Evolutionary conservation across 2,797 vertebrate species (phyloP).

Genomic region (Coracias cyanogaster): DNA sequence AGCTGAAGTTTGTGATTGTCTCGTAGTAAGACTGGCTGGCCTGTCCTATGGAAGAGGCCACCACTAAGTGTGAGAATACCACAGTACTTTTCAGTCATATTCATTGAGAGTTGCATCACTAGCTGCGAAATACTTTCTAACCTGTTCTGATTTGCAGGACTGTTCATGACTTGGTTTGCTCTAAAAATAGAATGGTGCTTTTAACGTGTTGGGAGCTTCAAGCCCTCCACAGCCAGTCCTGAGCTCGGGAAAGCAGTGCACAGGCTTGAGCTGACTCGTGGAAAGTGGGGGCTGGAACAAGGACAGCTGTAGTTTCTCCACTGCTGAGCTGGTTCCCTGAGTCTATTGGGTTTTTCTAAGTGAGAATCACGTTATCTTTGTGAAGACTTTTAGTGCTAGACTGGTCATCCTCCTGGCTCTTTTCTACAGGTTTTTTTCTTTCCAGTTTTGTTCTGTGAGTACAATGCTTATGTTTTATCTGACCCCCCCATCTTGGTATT

Average conservation of each 20-base stretch:
- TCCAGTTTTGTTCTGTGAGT: background rate
- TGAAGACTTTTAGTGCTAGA: background rate
- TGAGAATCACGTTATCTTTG: background rate
- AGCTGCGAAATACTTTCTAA: background rate
- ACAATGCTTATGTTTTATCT: background rate
- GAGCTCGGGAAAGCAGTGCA: background rate
- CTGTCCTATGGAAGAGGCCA: background rate
- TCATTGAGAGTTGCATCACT: background rate
- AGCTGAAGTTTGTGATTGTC: background rate
- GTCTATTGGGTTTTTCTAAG: background rate
- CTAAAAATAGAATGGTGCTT: background rate
- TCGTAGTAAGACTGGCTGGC: background rate
- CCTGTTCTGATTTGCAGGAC: background rate
- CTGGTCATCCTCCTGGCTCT: background rate
- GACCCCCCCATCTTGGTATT: background rate
- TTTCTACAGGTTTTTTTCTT: background rate
- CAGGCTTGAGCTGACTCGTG: background rate
- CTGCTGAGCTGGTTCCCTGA: background rate
- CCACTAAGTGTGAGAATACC: background rate
- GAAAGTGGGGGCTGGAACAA: background rate
- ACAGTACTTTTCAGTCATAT: background rate
- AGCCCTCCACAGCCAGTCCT: fast-evolving
- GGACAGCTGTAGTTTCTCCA: background rate
- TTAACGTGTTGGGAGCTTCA: background rate
- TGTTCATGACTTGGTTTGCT: background rate